Base-by-base conservation (phyloP, 2,113 vertebrate species). In the Reinhardtius hippoglossoides region DNA sequence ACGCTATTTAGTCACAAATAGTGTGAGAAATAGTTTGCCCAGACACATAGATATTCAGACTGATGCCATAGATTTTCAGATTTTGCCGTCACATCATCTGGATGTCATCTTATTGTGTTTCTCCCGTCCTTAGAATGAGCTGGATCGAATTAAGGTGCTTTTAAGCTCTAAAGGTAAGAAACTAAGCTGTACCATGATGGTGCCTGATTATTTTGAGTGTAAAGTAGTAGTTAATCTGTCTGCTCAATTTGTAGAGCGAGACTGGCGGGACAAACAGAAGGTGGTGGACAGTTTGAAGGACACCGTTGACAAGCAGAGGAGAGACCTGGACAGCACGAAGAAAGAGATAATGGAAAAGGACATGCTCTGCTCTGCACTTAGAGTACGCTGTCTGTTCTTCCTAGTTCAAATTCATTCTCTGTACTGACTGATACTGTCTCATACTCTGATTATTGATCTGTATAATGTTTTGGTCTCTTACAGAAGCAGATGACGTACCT, bases 401-500 rank as follows among this genome's bases (percentile, higher is more conserved):
- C 0, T n/a, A 1, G 0, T 52, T 62, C 16, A 13, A 60, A 24
- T 15, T 1, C 1, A 3, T 20, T 1, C 37, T 63, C 6, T 48
- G 1, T 59, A 13, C 4, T 13, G 23, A 55, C 6, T 58, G 31
- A 56, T 14, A 0, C 26, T 26, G 3, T 54, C 8, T 55, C 31
- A 52, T 14, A 0, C n/a, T 31, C 3, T 68, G 8, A 23, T 42
- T 31, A 18, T 37, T 18, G 26, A 31, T 35, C 78, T 56, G 5
- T 55, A 14, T 6, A 16, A 24, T 27, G 69, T 64, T 48, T 54
- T 26, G 1, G 50, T 3, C 1, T 26, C 74, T 84, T 48, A 86
- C 84, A 99, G 98, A 97, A 97, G 93, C 97, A 99, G 93, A 96
- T 99, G 96, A 94, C 92, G 55, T 98, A 94, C 84, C 81, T 99